Conservation (phyloP, 2,113 vertebrate species). For the Chloropsis hardwickii region DNA sequence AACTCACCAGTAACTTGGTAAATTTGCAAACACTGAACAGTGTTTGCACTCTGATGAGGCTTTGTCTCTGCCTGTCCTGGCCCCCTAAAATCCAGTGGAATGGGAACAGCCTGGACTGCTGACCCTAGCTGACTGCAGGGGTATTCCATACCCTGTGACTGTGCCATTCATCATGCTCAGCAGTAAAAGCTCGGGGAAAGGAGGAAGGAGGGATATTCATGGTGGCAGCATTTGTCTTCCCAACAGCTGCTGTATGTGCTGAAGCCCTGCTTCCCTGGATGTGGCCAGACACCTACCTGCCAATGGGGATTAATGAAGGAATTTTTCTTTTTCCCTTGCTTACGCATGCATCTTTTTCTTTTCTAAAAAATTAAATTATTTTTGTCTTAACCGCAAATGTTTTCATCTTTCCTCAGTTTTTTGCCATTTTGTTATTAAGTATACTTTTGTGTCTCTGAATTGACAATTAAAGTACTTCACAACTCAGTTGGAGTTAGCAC, state of each 20-base stretch:
- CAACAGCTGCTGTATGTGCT: background rate
- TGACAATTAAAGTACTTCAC: background rate
- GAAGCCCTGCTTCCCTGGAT: background rate
- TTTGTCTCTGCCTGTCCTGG: background rate
- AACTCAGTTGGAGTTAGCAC: background rate
- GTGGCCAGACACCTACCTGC: background rate
- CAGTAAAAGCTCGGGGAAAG: background rate
- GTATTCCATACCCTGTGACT: background rate
- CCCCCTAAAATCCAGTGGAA: background rate
- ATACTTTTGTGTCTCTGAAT: background rate
- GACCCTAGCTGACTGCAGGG: background rate
- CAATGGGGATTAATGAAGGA: background rate
- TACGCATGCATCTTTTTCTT: fast-evolving
- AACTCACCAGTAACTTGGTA: too few species aligned
- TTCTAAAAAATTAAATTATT: background rate
- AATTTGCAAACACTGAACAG: background rate
- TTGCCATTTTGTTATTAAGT: background rate
- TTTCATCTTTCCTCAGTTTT: background rate
- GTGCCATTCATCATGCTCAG: background rate
- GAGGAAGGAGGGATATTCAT: background rate
- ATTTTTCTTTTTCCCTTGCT: background rate
- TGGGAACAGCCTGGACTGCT: background rate
- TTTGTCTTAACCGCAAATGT: background rate
- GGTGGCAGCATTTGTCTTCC: background rate
- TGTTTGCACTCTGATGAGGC: background rate